A percentile compares a stretch with the other conserved stretches of the same genome.
Conservation (phyloP, 2,888 invertebrate genomes). For the Therioaphis trifolii region DNA sequence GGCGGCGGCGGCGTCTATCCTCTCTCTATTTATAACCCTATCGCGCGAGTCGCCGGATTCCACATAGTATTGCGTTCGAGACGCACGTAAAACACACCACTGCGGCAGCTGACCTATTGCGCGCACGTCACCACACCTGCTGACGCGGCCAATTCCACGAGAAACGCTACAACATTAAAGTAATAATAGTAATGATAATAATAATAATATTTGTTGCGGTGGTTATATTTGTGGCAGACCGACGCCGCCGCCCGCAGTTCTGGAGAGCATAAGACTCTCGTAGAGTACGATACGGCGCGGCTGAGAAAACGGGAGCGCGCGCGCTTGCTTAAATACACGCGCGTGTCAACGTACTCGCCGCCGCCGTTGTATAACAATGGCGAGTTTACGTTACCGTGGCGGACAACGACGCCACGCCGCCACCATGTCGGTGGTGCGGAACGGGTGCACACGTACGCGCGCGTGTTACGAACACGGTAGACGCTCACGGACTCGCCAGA, state of each 20-base stretch:
- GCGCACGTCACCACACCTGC: slow-evolving; percentile 10
- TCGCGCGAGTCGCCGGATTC: slow-evolving; percentile 31
- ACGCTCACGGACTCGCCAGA: neutral
- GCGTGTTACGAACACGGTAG: neutral
- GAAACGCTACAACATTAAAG: neutral
- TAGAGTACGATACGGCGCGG: neutral
- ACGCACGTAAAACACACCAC: neutral
- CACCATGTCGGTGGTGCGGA: neutral
- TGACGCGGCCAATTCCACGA: neutral
- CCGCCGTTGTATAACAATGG: slow-evolving; percentile 37
- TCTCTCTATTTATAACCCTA: slow-evolving; percentile 52
- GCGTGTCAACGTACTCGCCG: slow-evolving; percentile 55
- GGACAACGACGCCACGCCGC: neutral
- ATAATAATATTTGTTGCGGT: neutral
- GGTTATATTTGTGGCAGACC: slow-evolving; percentile 43
- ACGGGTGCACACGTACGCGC: neutral
- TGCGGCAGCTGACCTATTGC: too few species aligned
- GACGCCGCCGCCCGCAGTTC: neutral
- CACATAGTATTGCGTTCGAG: neutral
- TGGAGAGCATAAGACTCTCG: neutral
- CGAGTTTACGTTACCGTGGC: slow-evolving; percentile 38
- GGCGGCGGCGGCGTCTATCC: neutral
- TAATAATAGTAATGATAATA: slow-evolving; percentile 22
- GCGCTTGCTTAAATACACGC: neutral
- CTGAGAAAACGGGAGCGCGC: neutral